These are phyloP conservation scores for Fratercula arctica DNA, from an alignment of 2,797 vertebrate genomes.

Conservation along the genomic window DNA sequence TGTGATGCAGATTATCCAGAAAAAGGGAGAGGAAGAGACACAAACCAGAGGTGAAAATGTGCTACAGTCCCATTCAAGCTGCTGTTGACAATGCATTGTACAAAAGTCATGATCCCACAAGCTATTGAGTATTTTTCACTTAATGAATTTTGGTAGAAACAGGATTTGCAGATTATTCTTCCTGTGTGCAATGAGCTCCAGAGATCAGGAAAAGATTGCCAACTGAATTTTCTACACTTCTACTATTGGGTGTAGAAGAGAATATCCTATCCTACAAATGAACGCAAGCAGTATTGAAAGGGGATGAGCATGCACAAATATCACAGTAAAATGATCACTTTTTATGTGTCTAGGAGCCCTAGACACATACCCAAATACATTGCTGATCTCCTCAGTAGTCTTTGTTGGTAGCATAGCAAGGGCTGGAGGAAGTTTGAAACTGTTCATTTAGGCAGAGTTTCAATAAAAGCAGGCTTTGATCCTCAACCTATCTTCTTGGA, in stretches of 20 bases:
- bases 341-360: neutral
- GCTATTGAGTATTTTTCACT: neutral
- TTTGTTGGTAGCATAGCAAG: neutral
- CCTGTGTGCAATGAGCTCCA: neutral
- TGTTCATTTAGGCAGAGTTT: neutral
- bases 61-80: neutral
- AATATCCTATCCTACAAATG: neutral
- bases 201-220: neutral
- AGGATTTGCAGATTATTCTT: neutral
- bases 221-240: neutral
- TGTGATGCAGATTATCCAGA: neutral
- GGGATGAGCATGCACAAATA: neutral
- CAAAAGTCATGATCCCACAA: neutral
- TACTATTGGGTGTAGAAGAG: neutral
- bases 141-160: neutral
- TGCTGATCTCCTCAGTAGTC: neutral
- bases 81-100: neutral
- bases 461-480: neutral
- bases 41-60: neutral
- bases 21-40: neutral
- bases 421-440: neutral
- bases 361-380: neutral
- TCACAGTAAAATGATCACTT: neutral
- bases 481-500: neutral
- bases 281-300: neutral